Evolutionary conservation across 2,888 invertebrate species (phyloP).

Genomic region (Dryococelus australis): DNA sequence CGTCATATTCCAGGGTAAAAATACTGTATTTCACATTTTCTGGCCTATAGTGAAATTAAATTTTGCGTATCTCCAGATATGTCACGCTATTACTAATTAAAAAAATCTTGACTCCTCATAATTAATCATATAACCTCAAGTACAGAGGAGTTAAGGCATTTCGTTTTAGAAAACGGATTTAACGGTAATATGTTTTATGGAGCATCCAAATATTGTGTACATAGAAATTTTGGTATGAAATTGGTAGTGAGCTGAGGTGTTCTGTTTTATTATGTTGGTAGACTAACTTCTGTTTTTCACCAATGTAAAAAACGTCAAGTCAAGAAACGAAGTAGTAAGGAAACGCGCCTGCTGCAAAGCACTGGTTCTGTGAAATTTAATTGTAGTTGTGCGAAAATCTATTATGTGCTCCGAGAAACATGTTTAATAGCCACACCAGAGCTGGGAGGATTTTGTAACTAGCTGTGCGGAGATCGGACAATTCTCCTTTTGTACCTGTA

Average conservation of each 20-base stretch:
- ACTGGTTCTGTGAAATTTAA: neutral
- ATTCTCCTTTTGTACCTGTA: neutral
- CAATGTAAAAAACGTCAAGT: neutral
- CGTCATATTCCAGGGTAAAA: too few species aligned
- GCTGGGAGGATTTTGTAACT: neutral
- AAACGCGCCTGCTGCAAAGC: neutral
- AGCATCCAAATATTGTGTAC: neutral
- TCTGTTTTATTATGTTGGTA: neutral
- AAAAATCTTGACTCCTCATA: neutral
- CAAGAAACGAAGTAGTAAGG: neutral
- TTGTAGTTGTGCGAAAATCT: too few species aligned
- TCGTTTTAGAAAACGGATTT: neutral
- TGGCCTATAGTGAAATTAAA: neutral
- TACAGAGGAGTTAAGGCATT: slow-evolving; percentile 9
- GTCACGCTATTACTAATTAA: neutral
- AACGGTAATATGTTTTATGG: neutral
- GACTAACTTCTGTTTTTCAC: neutral
- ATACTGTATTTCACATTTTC: too few species aligned
- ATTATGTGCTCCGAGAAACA: neutral
- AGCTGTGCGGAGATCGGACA: neutral
- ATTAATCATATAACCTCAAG: neutral
- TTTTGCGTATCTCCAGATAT: neutral
- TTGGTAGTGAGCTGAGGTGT: neutral
- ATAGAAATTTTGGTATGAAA: neutral
- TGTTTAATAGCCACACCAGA: neutral